Evolutionary conservation across 2,888 invertebrate species (phyloP).

Genomic region (Pseudococcus viburni): DNA sequence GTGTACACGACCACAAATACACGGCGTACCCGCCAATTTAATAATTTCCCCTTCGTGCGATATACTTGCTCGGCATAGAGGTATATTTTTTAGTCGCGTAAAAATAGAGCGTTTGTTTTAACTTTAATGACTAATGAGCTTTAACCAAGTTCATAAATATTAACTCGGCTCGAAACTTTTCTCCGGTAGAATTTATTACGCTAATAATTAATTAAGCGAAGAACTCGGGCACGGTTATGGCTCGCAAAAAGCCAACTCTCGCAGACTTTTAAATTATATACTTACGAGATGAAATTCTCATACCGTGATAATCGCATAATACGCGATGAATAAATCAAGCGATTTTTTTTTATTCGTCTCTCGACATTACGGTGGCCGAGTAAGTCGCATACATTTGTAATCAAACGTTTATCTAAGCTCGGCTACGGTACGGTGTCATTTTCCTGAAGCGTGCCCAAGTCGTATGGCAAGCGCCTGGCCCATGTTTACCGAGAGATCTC

Average conservation of each 20-base stretch:
- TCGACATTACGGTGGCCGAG: background rate
- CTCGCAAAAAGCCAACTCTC: constrained; percentile 33
- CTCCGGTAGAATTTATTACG: constrained; percentile 40
- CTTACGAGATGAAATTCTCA: constrained; percentile 44
- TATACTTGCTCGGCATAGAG: background rate
- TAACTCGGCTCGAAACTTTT: constrained; percentile 62
- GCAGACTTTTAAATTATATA: constrained; percentile 49
- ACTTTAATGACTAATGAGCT: constrained; percentile 64
- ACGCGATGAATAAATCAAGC: background rate
- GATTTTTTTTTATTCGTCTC: background rate
- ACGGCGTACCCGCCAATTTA: constrained; percentile 42
- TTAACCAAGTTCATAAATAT: constrained; percentile 62
- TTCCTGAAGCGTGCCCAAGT: background rate
- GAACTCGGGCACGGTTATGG: background rate
- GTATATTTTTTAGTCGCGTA: background rate
- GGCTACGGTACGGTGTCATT: background rate
- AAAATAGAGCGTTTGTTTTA: constrained; percentile 57
- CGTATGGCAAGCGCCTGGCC: background rate
- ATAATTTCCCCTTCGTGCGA: constrained; percentile 24
- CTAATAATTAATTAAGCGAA: constrained; percentile 59
- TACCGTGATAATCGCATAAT: constrained; percentile 7
- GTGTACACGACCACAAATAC: constrained; percentile 44
- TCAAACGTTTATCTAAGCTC: background rate
- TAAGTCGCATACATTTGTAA: background rate
- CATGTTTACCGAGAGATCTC: background rate